Conservation (phyloP, 2,113 vertebrate genomes). For the Penelope pileata region DNA sequence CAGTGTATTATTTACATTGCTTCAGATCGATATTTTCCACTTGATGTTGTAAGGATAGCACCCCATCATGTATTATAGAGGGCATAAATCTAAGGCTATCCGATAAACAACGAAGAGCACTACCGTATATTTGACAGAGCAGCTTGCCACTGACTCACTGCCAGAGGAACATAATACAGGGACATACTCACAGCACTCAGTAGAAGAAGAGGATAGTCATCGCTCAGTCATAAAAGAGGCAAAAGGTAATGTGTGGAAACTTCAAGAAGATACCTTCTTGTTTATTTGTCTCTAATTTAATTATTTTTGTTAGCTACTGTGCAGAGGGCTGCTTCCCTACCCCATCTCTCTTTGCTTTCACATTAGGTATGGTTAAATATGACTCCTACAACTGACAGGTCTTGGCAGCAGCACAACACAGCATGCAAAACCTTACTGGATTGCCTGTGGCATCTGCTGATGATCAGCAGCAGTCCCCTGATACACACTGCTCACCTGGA, state of each 20-base stretch:
- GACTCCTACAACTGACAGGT: background rate
- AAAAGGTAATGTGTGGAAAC: background rate
- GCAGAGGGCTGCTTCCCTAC: background rate
- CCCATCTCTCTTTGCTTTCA: background rate
- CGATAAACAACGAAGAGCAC: background rate
- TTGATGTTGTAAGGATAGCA: background rate
- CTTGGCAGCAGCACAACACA: background rate
- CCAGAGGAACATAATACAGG: no score
- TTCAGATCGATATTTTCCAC: background rate
- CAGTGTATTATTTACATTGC: background rate
- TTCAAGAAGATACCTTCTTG: background rate
- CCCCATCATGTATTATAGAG: background rate
- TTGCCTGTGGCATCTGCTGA: background rate
- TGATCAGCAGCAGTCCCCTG: background rate
- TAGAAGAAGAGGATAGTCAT: rapidly evolving
- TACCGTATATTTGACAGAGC: background rate
- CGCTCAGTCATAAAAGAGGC: background rate
- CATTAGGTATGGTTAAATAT: background rate
- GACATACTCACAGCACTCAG: background rate
- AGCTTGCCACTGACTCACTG: background rate
- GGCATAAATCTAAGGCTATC: background rate
- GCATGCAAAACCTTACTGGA: background rate
- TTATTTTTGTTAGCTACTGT: background rate
- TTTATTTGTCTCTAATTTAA: background rate
- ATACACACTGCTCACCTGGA: background rate